phyloP scores from a whole-genome alignment of 2,113 vertebrate genomes.

The Gymnobelideus leadbeateri region DNA sequence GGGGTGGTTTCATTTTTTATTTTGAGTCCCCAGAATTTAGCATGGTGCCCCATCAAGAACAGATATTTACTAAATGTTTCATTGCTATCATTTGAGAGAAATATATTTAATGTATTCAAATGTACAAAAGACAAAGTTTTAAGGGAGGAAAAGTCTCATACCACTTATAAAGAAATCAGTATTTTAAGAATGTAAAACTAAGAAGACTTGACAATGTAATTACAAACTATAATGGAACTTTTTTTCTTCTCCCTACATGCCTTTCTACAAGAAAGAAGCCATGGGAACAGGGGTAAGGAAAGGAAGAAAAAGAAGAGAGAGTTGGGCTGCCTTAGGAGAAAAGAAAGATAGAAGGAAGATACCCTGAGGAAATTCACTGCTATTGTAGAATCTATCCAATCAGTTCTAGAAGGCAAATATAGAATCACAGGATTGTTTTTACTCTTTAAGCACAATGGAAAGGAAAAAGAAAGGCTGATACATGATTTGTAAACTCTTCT shows the following conservation, averaged over 20 bases:
- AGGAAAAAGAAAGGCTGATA: conserved; percentile 62
- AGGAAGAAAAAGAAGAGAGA: conserved; percentile 55
- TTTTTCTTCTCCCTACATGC: conserved; percentile 68
- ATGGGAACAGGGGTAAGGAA: conserved; percentile 55
- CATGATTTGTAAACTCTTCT: conserved; percentile 69
- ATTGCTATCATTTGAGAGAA: neutral
- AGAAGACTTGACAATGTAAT: conserved; percentile 63
- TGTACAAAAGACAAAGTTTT: neutral
- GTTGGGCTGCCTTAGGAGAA: conserved; percentile 58
- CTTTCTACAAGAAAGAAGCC: conserved; percentile 71
- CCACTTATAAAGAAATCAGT: conserved; percentile 79
- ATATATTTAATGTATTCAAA: neutral
- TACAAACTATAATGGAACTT: conserved; percentile 75
- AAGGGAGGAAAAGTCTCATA: conserved; percentile 55
- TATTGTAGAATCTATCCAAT: conserved; percentile 76
- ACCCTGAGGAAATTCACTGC: neutral
- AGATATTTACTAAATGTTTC: neutral
- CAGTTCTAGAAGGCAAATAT: conserved; percentile 68
- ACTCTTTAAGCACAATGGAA: conserved; percentile 61
- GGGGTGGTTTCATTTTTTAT: neutral
- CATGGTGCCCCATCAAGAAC: neutral
- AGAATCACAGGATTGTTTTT: conserved; percentile 73
- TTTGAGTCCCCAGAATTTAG: neutral
- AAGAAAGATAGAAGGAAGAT: neutral
- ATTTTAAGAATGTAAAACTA: conserved; percentile 65